A percentile compares a stretch with the other conserved stretches of the same genome.
Evolutionary conservation across 2,113 vertebrate species (phyloP).

Genomic region (Charadrius vociferus): DNA sequence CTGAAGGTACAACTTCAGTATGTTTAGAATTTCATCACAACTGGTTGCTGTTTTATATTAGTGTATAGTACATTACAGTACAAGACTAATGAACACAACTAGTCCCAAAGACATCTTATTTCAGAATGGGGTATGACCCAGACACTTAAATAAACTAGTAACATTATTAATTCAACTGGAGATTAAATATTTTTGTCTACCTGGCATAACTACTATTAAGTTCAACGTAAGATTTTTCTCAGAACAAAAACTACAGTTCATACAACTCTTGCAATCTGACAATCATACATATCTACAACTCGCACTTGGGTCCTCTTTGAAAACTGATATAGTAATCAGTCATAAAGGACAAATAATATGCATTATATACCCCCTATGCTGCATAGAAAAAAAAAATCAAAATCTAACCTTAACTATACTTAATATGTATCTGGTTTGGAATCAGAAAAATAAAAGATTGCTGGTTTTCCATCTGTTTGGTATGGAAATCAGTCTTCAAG

Average conservation of each 20-base stretch:
- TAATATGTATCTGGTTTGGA: background rate
- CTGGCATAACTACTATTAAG: background rate
- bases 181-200: background rate
- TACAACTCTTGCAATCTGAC: background rate
- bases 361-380: background rate
- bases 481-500: background rate
- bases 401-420: background rate
- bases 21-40: background rate
- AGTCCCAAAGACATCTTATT: background rate
- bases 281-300: background rate
- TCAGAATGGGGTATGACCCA: background rate
- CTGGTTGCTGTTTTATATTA: background rate
- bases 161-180: background rate
- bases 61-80: background rate
- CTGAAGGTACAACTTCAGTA: background rate
- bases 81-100: background rate
- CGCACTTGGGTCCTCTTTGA: background rate
- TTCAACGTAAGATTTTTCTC: background rate
- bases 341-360: background rate
- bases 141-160: background rate
- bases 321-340: background rate
- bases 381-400: background rate
- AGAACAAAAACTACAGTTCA: background rate
- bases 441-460: background rate
- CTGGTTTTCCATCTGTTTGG: background rate